Conservation (phyloP, 2,888 invertebrate genomes). For the Emmelina monodactyla region DNA sequence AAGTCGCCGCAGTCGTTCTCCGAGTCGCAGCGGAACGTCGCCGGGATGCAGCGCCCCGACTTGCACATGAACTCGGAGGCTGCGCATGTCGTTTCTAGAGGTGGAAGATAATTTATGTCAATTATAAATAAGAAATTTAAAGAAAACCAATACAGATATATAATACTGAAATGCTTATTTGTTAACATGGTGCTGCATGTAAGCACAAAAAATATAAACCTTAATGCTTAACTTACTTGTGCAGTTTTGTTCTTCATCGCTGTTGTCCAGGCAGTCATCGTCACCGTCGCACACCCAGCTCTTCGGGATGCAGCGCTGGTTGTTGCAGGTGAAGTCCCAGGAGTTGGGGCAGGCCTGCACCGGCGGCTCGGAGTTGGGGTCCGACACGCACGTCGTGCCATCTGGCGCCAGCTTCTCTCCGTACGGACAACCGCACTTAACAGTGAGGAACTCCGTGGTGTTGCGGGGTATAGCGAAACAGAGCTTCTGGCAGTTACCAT, state of each 20-base stretch:
- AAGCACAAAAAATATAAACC: no score
- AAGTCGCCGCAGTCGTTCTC: slow-evolving; percentile 97
- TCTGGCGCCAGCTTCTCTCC: slow-evolving; percentile 83
- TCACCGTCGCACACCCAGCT: slow-evolving; percentile 97
- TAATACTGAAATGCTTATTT: no score
- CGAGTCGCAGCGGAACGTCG: slow-evolving; percentile 91
- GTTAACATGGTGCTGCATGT: no score
- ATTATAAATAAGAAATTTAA: no score
- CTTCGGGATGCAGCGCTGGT: slow-evolving; percentile 90
- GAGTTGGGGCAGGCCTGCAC: slow-evolving; percentile 88
- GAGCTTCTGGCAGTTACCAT: slow-evolving; percentile 93
- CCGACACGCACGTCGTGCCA: slow-evolving; percentile 74
- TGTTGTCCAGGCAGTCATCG: slow-evolving; percentile 94
- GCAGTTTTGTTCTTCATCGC: slow-evolving; percentile 94
- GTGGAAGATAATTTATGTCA: no score
- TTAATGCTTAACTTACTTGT: slow-evolving; percentile 85
- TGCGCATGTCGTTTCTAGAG: slow-evolving; percentile 90
- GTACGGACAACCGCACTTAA: slow-evolving; percentile 90
- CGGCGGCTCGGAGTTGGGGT: slow-evolving; percentile 87
- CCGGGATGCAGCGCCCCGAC: slow-evolving; percentile 90
- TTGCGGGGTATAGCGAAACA: slow-evolving; percentile 89
- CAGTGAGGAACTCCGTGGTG: slow-evolving; percentile 60
- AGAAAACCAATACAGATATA: no score
- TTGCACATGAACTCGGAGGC: slow-evolving; percentile 93
- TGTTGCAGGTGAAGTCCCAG: slow-evolving; percentile 94